Evolutionary conservation across 2,113 vertebrate species (phyloP), one percentile per base, ranked within the genome.

Genomic region (Erythrocebus patas): DNA sequence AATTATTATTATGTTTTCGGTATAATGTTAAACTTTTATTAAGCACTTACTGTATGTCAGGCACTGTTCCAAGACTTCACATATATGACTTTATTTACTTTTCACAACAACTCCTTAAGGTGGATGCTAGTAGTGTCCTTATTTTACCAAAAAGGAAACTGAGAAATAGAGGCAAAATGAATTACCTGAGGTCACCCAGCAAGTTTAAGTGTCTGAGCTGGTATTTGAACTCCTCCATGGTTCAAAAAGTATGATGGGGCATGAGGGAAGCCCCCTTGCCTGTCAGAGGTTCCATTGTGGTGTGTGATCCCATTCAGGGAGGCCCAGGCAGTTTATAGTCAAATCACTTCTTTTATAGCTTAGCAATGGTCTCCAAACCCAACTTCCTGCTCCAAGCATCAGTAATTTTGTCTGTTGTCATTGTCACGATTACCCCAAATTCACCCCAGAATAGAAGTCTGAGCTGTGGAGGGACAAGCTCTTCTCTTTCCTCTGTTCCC

Each of bases 161-260:
- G 10, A 89, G 66, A 93, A 78, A 86, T 10, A 84, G n/a, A 93
- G 96, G 95, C 64, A 95, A 88, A 93, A 61, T 94, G n/a, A 96
- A 86, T 97, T 98, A 94, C 82, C 92, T 92, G 50, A 90, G 27
- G 22, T 80, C 81, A 89, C n/a, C 45, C 22, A 66, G 55, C 43
- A 92, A 83, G 40, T 68, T 50, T 50, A 57, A 78, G 12, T 64
- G 16, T 70, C 52, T 86, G 92, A 91, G 72, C 59, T 66, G 50
- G 85, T 22, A 96, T 96, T 57, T 93, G 79, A 98, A 97, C 83
- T 93, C 35, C n/a, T 75, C 3, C 61, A 45, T 20, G 89, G 73
- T 78, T 83, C 66, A 38, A 20, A 43, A 87, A 3, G 14, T 14
- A 0, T n/a, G 72, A 61, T 8, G 35, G 83, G 18, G 2, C 12